A percentile compares a stretch with the other conserved stretches of the same genome.
Evolutionary conservation across 2,797 vertebrate species (phyloP).

Genomic region (Rhinogobio ventralis): DNA sequence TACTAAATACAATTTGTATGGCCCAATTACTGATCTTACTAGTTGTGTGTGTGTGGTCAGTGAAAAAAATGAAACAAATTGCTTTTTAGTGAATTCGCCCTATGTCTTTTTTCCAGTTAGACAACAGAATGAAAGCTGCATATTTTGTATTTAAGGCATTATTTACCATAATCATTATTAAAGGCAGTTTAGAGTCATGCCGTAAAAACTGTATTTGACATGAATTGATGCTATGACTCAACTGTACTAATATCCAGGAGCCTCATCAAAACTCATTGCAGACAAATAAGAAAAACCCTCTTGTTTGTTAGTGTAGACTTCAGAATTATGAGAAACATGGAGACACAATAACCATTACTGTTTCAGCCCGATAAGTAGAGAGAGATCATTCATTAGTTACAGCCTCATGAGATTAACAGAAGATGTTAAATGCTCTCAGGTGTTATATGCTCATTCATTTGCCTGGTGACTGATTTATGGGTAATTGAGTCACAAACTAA

Average conservation of each 20-base stretch:
- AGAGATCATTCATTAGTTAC: slow-evolving; percentile 1
- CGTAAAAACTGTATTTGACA: neutral
- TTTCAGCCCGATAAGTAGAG: neutral
- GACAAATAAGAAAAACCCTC: neutral
- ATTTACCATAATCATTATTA: neutral
- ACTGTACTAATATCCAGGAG: neutral
- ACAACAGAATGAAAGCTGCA: neutral
- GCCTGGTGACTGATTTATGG: slow-evolving; percentile 37
- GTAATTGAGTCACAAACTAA: neutral
- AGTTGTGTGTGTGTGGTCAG: neutral
- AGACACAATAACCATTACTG: neutral
- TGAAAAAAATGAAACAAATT: neutral
- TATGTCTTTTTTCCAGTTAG: neutral
- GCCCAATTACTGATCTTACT: neutral
- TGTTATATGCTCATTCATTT: slow-evolving; percentile 24
- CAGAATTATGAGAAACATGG: slow-evolving; percentile 11
- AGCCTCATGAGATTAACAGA: neutral
- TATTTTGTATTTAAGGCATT: neutral
- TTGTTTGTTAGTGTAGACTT: neutral
- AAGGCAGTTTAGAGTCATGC: neutral
- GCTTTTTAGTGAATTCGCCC: neutral
- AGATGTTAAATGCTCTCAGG: neutral
- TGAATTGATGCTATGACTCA: neutral
- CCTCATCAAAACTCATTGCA: slow-evolving; percentile 12
- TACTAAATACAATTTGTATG: neutral